A percentile compares a stretch with the other conserved stretches of the same genome.
These are phyloP conservation scores for Lasioglossum calceatum DNA, from an alignment of 2,888 invertebrate species.

Conservation along the genomic window DNA sequence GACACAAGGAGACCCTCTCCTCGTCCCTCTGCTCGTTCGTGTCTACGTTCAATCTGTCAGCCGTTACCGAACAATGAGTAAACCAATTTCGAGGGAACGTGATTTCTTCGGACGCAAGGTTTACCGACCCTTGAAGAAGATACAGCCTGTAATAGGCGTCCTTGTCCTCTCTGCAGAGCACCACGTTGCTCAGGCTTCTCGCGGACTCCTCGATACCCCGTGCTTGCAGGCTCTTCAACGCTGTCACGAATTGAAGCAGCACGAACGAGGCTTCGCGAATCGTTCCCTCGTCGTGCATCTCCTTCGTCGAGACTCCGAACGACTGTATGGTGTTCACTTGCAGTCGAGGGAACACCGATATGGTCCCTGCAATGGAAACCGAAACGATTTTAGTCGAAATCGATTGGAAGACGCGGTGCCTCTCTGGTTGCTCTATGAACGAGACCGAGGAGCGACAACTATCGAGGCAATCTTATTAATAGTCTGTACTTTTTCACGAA, in stretches of 20 bases:
- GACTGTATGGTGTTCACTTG: constrained; percentile 91
- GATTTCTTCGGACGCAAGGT: constrained; percentile 16
- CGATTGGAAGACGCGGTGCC: not conserved
- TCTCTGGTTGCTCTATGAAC: not conserved
- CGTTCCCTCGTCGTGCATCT: constrained; percentile 85
- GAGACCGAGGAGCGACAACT: not conserved
- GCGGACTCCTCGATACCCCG: constrained; percentile 93
- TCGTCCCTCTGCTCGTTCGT: constrained; percentile 87
- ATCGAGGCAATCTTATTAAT: not conserved
- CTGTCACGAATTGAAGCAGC: constrained; percentile 92
- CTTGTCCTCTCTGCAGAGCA: constrained; percentile 89
- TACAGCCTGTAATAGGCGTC: constrained; percentile 89
- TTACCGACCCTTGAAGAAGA: constrained; percentile 90
- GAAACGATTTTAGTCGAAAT: not conserved
- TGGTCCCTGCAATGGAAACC: constrained; percentile 87
- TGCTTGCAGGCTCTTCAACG: constrained; percentile 92
- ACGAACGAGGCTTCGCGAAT: constrained; percentile 90
- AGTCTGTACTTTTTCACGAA: not conserved
- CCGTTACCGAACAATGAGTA: constrained; percentile 48
- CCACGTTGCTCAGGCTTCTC: constrained; percentile 89
- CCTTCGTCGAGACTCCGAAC: constrained; percentile 86
- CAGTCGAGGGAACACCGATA: constrained; percentile 90
- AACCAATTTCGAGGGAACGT: constrained; percentile 15
- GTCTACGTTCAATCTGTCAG: constrained; percentile 88
- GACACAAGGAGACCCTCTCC: constrained; percentile 90